These are phyloP conservation scores for Notolepis coatsorum DNA, from an alignment of 2,797 vertebrate species.

Conservation along the genomic window DNA sequence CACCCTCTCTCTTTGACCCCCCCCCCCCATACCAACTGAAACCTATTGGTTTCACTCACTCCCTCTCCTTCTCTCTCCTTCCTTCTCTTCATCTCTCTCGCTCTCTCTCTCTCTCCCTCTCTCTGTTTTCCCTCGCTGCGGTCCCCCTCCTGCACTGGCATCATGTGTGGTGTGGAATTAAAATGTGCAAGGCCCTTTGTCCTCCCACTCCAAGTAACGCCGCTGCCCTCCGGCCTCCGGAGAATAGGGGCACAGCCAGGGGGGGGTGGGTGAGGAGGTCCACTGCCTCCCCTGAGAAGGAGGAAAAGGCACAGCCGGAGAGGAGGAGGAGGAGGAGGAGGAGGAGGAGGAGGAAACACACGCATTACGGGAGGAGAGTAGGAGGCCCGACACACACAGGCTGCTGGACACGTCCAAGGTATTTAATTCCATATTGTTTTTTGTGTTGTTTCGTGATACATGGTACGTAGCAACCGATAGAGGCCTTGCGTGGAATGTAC, in stretches of 20 bases:
- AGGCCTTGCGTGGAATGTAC: too few relatives aligned
- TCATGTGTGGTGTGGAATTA: constrained; percentile 64
- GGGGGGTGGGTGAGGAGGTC: constrained; percentile 33
- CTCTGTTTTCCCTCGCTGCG: constrained; percentile 49
- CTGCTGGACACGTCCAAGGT: constrained; percentile 41
- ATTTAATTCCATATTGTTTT: constrained; percentile 14
- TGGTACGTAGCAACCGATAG: too few relatives aligned
- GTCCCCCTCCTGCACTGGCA: constrained; percentile 49
- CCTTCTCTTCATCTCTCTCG: not conserved
- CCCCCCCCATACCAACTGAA: too few relatives aligned
- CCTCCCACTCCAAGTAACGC: constrained; percentile 31
- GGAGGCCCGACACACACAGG: not conserved
- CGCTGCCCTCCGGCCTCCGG: constrained; percentile 25
- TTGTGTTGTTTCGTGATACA: too few relatives aligned
- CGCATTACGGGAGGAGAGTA: too few relatives aligned
- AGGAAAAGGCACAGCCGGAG: constrained; percentile 33
- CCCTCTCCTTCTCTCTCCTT: not conserved
- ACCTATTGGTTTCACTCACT: not conserved
- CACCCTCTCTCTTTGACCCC: too few relatives aligned
- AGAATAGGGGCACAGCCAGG: constrained; percentile 21
- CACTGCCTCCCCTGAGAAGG: constrained; percentile 16
- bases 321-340: constrained; percentile 27
- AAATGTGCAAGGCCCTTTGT: constrained; percentile 78
- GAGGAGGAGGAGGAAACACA: constrained; percentile 2
- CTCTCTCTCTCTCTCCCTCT: not conserved